Conservation (phyloP, 2,797 vertebrate genomes). For the Xerus rutilus region DNA sequence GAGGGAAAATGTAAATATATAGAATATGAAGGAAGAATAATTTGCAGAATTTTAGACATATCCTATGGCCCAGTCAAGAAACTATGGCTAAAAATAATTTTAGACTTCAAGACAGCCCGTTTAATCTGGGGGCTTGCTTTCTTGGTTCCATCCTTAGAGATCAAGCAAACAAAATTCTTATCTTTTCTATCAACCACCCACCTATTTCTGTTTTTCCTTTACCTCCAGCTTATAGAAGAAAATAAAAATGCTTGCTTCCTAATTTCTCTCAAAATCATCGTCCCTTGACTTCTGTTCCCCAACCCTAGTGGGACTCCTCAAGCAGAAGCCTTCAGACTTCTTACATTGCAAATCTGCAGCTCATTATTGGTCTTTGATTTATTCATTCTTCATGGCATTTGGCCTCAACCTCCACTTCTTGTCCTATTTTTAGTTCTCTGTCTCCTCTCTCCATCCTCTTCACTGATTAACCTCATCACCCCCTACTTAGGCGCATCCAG, state of each 20-base stretch:
- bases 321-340: neutral
- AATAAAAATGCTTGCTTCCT: neutral
- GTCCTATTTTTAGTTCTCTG: neutral
- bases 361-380: neutral
- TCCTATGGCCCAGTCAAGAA: neutral
- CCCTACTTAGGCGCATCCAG: no score
- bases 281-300: neutral
- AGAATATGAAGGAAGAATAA: neutral
- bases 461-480: neutral
- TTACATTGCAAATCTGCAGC: neutral
- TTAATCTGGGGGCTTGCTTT: neutral
- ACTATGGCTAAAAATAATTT: neutral
- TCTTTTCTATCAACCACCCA: neutral
- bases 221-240: neutral
- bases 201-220: neutral
- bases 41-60: neutral
- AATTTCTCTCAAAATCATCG: conserved; percentile 17
- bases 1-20: conserved; percentile 26
- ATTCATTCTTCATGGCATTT: neutral
- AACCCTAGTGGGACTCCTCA: neutral
- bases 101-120: neutral
- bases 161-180: neutral
- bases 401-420: neutral
- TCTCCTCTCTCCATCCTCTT: neutral
- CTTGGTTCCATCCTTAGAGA: neutral